Evolutionary conservation across 2,797 vertebrate genomes (phyloP).

Genomic region (Myotis planiceps): DNA sequence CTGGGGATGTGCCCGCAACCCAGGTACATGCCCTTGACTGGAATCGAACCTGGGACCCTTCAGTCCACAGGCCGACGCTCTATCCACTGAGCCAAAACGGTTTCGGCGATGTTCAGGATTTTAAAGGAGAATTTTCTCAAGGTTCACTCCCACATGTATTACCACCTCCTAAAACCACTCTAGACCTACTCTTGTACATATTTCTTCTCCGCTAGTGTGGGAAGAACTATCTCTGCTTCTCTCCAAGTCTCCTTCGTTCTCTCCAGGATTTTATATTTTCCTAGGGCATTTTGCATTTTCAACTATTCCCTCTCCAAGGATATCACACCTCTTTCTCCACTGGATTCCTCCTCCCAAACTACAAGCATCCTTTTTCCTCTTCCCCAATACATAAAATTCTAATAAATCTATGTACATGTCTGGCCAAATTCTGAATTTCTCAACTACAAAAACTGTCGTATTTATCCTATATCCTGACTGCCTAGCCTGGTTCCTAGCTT

Average conservation of each 20-base stretch:
- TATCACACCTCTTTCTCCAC: neutral
- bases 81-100: too few species aligned
- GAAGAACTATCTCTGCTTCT: neutral
- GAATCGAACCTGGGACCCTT: too few species aligned
- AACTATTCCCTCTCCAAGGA: neutral
- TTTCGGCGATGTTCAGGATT: neutral
- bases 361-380: neutral
- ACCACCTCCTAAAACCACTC: neutral
- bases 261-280: neutral
- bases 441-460: neutral
- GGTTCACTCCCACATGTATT: neutral
- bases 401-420: neutral
- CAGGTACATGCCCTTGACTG: too few species aligned
- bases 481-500: neutral
- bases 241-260: neutral
- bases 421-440: constrained; percentile 6
- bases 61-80: too few species aligned
- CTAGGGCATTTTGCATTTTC: neutral
- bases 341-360: neutral
- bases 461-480: neutral
- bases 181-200: neutral
- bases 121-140: neutral
- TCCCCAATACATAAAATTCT: neutral
- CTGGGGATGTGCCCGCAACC: too few species aligned
- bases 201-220: neutral